phyloP scores from a whole-genome alignment of 2,113 vertebrate species.

The Onychorhynchus coronatus region DNA sequence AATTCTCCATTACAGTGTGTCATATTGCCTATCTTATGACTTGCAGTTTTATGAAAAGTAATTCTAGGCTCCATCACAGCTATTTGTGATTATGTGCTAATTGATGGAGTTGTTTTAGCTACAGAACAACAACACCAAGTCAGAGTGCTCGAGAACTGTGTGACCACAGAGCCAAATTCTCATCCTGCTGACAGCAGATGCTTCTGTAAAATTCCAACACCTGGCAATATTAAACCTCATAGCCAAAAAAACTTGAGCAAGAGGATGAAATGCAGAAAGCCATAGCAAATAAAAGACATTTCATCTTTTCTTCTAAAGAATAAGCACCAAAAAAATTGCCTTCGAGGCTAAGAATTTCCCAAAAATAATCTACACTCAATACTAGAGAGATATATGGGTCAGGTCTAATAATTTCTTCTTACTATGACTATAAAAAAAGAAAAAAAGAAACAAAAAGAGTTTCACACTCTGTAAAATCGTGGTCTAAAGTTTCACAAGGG shows the following conservation, averaged over 20 bases:
- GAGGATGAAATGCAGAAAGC: not conserved
- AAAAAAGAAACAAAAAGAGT: not conserved
- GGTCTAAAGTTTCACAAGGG: not conserved
- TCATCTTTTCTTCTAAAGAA: not conserved
- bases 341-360: not conserved
- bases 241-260: not conserved
- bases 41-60: not conserved
- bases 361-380: not conserved
- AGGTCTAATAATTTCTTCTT: not conserved
- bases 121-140: not conserved
- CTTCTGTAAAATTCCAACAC: not conserved
- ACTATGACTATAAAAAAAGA: not conserved
- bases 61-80: not conserved
- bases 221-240: not conserved
- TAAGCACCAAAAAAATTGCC: not conserved
- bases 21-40: not conserved
- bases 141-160: not conserved
- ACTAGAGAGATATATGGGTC: not conserved
- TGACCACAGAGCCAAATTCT: not conserved
- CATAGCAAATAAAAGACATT: not conserved
- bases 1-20: not conserved
- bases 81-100: not conserved
- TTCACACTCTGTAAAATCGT: not conserved
- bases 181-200: not conserved
- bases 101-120: not conserved